Base-by-base conservation (phyloP, 1,140 invertebrate species). In the Tachypleus tridentatus region DNA sequence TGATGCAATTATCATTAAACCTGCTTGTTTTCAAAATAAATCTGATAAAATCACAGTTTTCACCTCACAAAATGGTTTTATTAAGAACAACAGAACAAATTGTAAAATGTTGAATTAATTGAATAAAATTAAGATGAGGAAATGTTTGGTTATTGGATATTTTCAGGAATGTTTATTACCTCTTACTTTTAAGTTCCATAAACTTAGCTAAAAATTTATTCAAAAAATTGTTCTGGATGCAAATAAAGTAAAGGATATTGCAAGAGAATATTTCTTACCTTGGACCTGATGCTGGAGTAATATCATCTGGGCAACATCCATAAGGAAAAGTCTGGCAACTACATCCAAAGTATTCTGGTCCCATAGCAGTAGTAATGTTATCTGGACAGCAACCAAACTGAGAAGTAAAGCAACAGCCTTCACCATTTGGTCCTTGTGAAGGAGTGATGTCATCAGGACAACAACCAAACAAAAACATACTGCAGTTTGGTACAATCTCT, bases 261-360 rank as follows among this genome's bases (percentile, higher is more conserved):
- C 84, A 70, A 10, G 70, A 63, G 60, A 69, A 71, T 10, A 66
- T 66, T 11, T 58, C 48, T 56, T 51, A 64, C 49, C 70, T 68
- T 49, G 91, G 89, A 8, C 79, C 76, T 59, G 70, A 69, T 9
- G 93, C 90, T 4, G 89, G 80, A 29, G 84, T 80, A 69, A 90
- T 85, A 70, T 93, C 91, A 74, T 97, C 93, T 1, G 89, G 89
- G 74, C 93, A 97, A 77, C 93, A 97, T 7, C 77, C 77, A 51
- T 62, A 74, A 4, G 64, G 57, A 49, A 69, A 64, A 8, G 68
- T 71, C 8, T 65, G 59, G 58, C 85, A 70, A 48, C 68, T 66
- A 57, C 72, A 72, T 47, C 70, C 71, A 29, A 65, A 47, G 58
- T 54, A 67, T 11, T 70, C 65, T 50, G 91, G 90, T 10, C 79